Evolutionary conservation across 2,888 invertebrate species (phyloP).

Genomic region (Zygothrica quintamaculata): DNA sequence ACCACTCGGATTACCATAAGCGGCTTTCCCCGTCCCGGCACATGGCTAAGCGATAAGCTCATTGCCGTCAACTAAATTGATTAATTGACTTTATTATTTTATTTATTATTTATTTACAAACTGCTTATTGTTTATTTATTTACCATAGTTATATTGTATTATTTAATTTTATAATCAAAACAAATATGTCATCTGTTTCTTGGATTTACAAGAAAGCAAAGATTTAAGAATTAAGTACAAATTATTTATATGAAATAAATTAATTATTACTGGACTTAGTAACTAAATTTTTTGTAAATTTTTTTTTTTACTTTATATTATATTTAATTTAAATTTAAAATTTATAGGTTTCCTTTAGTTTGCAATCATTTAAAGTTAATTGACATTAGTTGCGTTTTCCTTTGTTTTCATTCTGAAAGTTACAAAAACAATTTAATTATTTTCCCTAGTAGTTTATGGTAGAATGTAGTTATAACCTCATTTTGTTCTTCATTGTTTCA

Average conservation of each 20-base stretch:
- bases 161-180: too few species aligned
- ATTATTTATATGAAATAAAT: too few species aligned
- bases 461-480: constrained; percentile 4
- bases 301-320: constrained; percentile 11
- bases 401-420: constrained; percentile 4
- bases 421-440: background rate
- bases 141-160: background rate
- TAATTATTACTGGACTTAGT: too few species aligned
- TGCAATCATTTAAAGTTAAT: background rate
- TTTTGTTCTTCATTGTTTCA: background rate
- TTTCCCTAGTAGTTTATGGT: background rate
- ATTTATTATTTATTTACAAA: background rate
- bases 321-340: too few species aligned
- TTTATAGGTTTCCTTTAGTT: background rate
- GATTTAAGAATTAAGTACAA: too few species aligned
- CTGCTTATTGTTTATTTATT: background rate
- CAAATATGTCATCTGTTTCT: too few species aligned
- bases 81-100: constrained; percentile 16
- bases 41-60: constrained; percentile 36
- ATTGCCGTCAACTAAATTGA: constrained; percentile 5
- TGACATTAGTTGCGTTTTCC: background rate
- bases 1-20: constrained; percentile 10
- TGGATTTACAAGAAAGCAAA: too few species aligned
- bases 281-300: constrained; percentile 3
- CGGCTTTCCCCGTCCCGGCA: constrained; percentile 19